phyloP scores from a whole-genome alignment of 64 coral and sea anemone genomes.

The Stichodactyla mertensii region DNA sequence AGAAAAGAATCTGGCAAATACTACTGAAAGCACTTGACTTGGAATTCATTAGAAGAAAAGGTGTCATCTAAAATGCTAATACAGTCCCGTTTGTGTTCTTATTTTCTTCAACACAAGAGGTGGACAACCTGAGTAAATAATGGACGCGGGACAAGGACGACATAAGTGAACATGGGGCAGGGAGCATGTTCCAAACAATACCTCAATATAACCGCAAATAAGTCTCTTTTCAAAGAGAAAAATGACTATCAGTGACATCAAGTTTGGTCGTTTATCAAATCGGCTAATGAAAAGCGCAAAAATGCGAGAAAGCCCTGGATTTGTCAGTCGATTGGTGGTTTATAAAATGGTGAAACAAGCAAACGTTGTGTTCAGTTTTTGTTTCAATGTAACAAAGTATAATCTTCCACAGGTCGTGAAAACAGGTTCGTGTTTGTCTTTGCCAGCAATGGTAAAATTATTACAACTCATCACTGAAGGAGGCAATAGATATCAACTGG shows the following conservation, averaged over 20 bases:
- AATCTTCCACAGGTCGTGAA: background rate
- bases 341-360: background rate
- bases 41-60: conserved; percentile 12
- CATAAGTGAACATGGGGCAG: background rate
- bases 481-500: conserved; percentile 1
- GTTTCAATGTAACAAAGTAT: background rate
- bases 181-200: background rate
- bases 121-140: conserved; percentile 9
- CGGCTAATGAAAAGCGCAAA: background rate
- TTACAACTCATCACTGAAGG: background rate
- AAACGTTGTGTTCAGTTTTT: background rate
- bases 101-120: background rate
- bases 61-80: conserved; percentile 8
- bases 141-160: background rate
- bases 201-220: background rate
- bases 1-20: background rate
- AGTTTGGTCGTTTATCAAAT: background rate
- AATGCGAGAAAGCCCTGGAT: background rate
- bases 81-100: conserved; percentile 2
- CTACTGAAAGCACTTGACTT: background rate
- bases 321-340: background rate
- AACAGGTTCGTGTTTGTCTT: background rate
- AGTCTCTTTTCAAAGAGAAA: background rate
- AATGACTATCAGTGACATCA: background rate
- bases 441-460: background rate